Evolutionary conservation across 64 coral and sea anemone species (phyloP).

Genomic region (Montipora efflorescens): DNA sequence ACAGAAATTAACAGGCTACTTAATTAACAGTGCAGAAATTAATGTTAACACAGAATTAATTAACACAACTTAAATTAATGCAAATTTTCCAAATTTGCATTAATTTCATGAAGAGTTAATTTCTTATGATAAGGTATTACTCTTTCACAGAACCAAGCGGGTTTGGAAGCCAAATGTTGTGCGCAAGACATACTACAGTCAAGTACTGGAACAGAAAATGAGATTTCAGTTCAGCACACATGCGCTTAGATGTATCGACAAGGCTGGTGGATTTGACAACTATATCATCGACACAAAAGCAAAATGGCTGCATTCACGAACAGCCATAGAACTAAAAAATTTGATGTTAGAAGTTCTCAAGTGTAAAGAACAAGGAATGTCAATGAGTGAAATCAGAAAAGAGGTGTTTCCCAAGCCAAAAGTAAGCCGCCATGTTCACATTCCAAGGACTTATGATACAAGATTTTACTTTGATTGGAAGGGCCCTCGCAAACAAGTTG

Average conservation of each 20-base stretch:
- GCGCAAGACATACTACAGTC: conserved; percentile 91
- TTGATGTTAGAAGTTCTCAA: conserved; percentile 80
- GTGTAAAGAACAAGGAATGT: conserved; percentile 81
- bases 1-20: no score
- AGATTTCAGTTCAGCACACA: conserved; percentile 86
- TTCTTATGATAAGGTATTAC: not conserved
- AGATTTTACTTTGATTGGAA: conserved; percentile 99
- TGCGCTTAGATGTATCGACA: conserved; percentile 94
- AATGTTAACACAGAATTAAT: no score
- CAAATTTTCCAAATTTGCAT: no score
- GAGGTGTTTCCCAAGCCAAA: conserved; percentile 80
- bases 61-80: no score
- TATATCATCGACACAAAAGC: conserved; percentile 94
- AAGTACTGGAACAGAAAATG: conserved; percentile 89
- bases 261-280: conserved; percentile 98
- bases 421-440: conserved; percentile 76
- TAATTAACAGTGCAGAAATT: not conserved
- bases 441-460: conserved; percentile 78
- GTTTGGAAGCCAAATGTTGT: conserved; percentile 98
- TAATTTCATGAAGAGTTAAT: no score
- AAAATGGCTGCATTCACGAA: conserved; percentile 73
- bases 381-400: conserved; percentile 78
- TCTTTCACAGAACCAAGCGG: conserved; percentile 75
- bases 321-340: conserved; percentile 92
- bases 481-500: conserved; percentile 93